A percentile compares a stretch with the other conserved stretches of the same genome.
Evolutionary conservation across 2,888 invertebrate species (phyloP).

Genomic region (Zhengitettix transpicula): DNA sequence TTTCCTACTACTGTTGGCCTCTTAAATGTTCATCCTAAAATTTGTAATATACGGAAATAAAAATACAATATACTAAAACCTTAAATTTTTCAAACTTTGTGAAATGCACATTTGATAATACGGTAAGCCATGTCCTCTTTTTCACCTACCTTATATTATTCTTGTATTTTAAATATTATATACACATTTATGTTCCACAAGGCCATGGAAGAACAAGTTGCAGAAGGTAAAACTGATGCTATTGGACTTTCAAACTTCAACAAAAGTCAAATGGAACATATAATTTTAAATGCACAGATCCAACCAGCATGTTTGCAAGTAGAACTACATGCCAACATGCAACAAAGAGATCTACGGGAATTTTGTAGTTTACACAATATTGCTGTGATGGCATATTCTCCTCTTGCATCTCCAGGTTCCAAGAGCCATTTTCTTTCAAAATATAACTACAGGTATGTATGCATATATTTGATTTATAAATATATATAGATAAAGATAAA

Average conservation of each 20-base stretch:
- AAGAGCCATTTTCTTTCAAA: slow-evolving; percentile 42
- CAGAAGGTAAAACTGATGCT: slow-evolving; percentile 49
- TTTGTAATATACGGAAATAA: too few species aligned
- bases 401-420: slow-evolving; percentile 56
- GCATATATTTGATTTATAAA: too few species aligned
- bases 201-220: slow-evolving; percentile 50
- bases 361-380: slow-evolving; percentile 47
- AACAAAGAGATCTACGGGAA: slow-evolving; percentile 44
- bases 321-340: slow-evolving; percentile 61
- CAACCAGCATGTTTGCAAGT: slow-evolving; percentile 47
- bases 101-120: too few species aligned
- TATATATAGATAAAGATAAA: not conserved
- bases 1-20: too few species aligned
- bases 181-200: slow-evolving; percentile 17
- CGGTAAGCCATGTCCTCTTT: too few species aligned
- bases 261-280: slow-evolving; percentile 46
- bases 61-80: too few species aligned
- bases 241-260: slow-evolving; percentile 81
- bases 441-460: slow-evolving; percentile 39
- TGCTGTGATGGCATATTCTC: slow-evolving; percentile 59
- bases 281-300: slow-evolving; percentile 41
- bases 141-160: too few species aligned
- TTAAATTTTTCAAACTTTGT: too few species aligned
- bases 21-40: too few species aligned
- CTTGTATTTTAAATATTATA: too few species aligned